These are phyloP conservation scores for Stictonetta naevosa DNA, from an alignment of 2,113 vertebrate species.

Conservation along the genomic window DNA sequence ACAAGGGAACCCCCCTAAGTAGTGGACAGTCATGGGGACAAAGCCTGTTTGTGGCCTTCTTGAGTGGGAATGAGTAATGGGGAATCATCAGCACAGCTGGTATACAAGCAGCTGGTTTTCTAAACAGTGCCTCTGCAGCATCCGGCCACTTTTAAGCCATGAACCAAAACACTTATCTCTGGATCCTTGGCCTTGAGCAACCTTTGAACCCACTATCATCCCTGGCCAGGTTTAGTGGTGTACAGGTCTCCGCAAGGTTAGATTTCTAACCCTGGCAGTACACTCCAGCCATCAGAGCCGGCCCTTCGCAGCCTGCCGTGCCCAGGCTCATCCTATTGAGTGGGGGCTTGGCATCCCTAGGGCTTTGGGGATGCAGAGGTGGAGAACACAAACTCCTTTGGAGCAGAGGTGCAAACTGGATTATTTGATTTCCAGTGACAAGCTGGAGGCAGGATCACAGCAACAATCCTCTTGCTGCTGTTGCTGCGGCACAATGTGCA, in stretches of 20 bases:
- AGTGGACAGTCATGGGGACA: not conserved
- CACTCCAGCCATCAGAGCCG: accelerated
- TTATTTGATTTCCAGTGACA: not conserved
- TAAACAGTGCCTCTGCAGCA: slow-evolving; percentile 9
- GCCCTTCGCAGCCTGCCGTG: not conserved
- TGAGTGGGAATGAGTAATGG: not conserved
- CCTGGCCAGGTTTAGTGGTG: not conserved
- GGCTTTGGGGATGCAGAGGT: not conserved
- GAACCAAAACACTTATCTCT: not conserved
- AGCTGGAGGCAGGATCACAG: not conserved
- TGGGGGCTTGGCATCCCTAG: not conserved
- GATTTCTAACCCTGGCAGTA: not conserved
- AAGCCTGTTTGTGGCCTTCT: not conserved
- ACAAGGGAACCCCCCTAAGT: not conserved
- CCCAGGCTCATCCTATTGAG: accelerated
- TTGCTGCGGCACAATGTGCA: accelerated
- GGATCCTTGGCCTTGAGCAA: not conserved
- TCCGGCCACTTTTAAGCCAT: not conserved
- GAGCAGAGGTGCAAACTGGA: not conserved
- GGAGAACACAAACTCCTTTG: not conserved
- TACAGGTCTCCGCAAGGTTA: not conserved
- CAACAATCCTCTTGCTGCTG: not conserved
- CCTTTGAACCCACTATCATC: not conserved
- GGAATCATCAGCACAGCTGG: not conserved
- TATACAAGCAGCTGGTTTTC: not conserved